phyloP scores from a whole-genome alignment of 2,113 vertebrate species.

The Solea senegalensis region DNA sequence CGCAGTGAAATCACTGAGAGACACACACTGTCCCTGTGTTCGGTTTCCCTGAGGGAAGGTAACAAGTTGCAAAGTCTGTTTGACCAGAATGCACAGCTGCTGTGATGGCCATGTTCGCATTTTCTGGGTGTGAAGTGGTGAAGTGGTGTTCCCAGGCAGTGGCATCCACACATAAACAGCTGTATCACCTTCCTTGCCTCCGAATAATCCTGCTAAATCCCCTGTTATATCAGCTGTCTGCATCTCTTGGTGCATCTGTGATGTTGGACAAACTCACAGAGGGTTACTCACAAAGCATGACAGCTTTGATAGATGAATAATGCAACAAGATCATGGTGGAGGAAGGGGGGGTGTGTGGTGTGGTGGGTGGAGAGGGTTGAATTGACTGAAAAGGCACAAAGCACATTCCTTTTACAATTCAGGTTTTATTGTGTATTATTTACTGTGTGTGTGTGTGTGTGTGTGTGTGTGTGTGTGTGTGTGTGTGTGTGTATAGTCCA shows the following conservation, averaged over 20 bases:
- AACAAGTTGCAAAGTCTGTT: conserved; percentile 45
- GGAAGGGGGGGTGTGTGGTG: background rate
- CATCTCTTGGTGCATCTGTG: conserved; percentile 26
- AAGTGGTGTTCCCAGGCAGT: background rate
- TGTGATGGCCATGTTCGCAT: background rate
- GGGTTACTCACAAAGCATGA: conserved; percentile 38
- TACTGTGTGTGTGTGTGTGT: conserved; percentile 4
- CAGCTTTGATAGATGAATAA: conserved; percentile 50
- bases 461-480: conserved; percentile 9
- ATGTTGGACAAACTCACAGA: conserved; percentile 25
- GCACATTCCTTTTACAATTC: conserved; percentile 33
- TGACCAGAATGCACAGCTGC: conserved; percentile 10
- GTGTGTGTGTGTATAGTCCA: conserved; percentile 26
- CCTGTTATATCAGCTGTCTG: conserved; percentile 25
- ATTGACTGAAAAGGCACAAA: conserved; percentile 17
- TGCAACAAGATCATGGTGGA: conserved; percentile 38
- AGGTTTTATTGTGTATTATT: background rate
- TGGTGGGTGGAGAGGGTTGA: no score
- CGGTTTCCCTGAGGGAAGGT: background rate
- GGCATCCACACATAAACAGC: background rate
- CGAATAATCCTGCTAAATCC: conserved; percentile 14
- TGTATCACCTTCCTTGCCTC: conserved; percentile 7
- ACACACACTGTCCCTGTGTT: background rate
- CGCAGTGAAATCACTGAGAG: background rate
- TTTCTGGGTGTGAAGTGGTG: background rate